Evolutionary conservation across 1,140 invertebrate species (phyloP), one percentile per base, ranked within the genome.

Genomic region (Ylistrum balloti): DNA sequence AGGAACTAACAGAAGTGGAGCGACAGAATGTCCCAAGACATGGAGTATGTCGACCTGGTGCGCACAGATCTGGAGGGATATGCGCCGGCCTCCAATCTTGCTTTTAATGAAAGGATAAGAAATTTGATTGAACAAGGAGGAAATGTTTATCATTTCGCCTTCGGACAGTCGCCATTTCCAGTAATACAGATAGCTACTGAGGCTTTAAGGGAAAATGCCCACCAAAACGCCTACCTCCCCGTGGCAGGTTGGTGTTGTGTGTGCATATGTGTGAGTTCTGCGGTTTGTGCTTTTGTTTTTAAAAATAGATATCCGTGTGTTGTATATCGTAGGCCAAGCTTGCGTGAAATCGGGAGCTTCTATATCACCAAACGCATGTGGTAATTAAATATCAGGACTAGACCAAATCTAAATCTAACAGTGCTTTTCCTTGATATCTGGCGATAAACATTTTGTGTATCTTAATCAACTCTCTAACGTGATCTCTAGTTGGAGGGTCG

Each of bases 121-220:
- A 89, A 93, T 28, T 85, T 94, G 89, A 94, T 95, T n/a, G 86
- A 88, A 15, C 88, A 89, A n/a, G 96, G 96, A 9, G 56, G 93
- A 28, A 93, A 89, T 2, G 93, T 96, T 33, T 95, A 95, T 87
- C 95, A 96, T 89, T 95, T 96, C 88, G 96, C 94, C 28, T 96
- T 96, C 90, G 96, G 96, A n/a, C 95, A 96, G 90, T 95, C 96
- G 7, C 96, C 96, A 0, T 96, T 96, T 90, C 95, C 96, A 0
- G 91, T 96, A 0, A 91, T 95, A 33, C 90, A 95, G 33, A 89
- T 88, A 32, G 94, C 95, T 20, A 93, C 94, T 0, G 91, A 95
- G 28, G 94, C 93, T 0, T 91, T 96, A 1, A 91, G 92, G 56
- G 92, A 95, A 89, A 45, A 95, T 86, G 96, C 96, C 2, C 90